A percentile compares a stretch with the other conserved stretches of the same genome.
phyloP scores from a whole-genome alignment of 1,140 invertebrate species.

The Solen grandis region DNA sequence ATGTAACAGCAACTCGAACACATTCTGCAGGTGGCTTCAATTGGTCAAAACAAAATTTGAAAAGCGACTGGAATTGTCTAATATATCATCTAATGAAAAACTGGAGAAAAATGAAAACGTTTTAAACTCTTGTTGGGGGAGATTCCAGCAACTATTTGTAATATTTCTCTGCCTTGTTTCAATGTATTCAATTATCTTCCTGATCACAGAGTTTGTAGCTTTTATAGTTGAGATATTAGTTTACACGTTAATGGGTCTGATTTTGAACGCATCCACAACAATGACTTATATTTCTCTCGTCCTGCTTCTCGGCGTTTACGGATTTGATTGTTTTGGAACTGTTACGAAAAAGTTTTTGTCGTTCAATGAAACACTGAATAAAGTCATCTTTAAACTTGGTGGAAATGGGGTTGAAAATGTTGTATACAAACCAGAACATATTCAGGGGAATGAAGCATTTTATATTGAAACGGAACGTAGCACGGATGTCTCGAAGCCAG shows the following conservation, averaged over 20 bases:
- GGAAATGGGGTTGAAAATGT: constrained; percentile 54
- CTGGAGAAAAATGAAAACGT: background rate
- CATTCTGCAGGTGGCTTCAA: too few species aligned
- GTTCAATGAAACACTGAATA: constrained; percentile 61
- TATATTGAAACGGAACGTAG: constrained; percentile 27
- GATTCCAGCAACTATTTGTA: constrained; percentile 54
- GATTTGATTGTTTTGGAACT: constrained; percentile 59
- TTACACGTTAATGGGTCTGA: constrained; percentile 71
- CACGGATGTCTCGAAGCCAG: background rate
- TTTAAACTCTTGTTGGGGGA: background rate
- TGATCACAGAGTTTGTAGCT: too few species aligned
- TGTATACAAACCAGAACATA: constrained; percentile 38
- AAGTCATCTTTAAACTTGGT: constrained; percentile 52
- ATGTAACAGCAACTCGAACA: too few species aligned
- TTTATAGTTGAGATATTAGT: constrained; percentile 62
- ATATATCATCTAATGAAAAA: background rate
- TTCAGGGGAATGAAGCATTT: constrained; percentile 60
- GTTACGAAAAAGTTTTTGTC: constrained; percentile 64
- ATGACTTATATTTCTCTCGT: constrained; percentile 65
- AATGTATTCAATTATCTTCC: constrained; percentile 65
- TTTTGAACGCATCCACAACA: constrained; percentile 65
- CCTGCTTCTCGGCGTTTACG: constrained; percentile 65
- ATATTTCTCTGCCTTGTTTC: constrained; percentile 63
- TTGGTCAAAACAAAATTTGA: too few species aligned
- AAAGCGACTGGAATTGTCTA: background rate